Conservation (phyloP, 2,113 vertebrate species). For the Clarias magur region DNA sequence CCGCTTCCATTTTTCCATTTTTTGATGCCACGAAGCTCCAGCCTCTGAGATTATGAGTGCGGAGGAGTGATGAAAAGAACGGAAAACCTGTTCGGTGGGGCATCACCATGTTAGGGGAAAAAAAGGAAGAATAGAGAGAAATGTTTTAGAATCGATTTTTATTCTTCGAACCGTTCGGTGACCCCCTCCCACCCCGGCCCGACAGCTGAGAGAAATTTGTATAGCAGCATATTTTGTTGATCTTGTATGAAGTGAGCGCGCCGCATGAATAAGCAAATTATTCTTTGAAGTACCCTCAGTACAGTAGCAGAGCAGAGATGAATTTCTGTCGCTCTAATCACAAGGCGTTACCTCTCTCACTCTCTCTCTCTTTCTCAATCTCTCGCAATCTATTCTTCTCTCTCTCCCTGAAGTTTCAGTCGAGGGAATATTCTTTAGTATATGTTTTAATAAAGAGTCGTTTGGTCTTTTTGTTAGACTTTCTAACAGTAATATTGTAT, state of each 20-base stretch:
- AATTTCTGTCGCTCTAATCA: constrained; percentile 37
- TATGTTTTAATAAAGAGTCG: constrained; percentile 41
- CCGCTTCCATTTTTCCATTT: constrained; percentile 20
- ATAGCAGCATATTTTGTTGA: constrained; percentile 45
- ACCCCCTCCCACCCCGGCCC: constrained; percentile 51
- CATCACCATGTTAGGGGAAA: constrained; percentile 32
- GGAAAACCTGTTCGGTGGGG: constrained; percentile 55
- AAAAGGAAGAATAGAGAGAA: neutral
- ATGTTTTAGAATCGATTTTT: constrained; percentile 54
- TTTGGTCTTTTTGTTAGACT: constrained; percentile 28
- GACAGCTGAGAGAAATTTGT: constrained; percentile 63
- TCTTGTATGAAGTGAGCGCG: constrained; percentile 45
- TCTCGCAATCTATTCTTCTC: neutral
- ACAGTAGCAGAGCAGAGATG: constrained; percentile 28
- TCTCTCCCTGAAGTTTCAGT: constrained; percentile 30
- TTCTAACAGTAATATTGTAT: neutral
- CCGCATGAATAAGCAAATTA: constrained; percentile 61
- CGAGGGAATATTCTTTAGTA: neutral
- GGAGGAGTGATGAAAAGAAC: constrained; percentile 61
- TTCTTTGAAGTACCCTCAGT: constrained; percentile 64
- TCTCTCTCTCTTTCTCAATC: neutral
- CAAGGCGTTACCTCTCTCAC: neutral
- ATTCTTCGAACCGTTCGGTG: constrained; percentile 38
- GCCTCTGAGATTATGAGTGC: constrained; percentile 61
- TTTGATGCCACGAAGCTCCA: constrained; percentile 68